Conservation (phyloP, 2,888 invertebrate species). For the Yponomeuta plumbellus region DNA sequence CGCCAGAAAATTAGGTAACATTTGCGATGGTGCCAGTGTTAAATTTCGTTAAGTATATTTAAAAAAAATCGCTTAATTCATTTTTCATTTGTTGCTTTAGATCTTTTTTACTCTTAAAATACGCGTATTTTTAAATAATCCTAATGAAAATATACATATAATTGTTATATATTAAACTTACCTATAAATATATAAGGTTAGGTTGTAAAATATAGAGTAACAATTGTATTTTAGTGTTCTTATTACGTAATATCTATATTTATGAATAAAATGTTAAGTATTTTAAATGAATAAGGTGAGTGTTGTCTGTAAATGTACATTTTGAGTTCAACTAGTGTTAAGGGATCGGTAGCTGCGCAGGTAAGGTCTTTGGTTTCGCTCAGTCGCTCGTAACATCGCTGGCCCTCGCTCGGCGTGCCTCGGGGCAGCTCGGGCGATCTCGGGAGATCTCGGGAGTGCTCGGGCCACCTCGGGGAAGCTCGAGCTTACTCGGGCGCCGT, state of each 20-base stretch:
- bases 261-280: slow-evolving; percentile 65
- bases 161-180: slow-evolving; percentile 44
- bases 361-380: slow-evolving; percentile 57
- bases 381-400: slow-evolving; percentile 35
- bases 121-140: slow-evolving; percentile 2
- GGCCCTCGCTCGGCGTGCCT: slow-evolving; percentile 36
- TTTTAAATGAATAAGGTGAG: slow-evolving; percentile 57
- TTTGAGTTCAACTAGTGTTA: slow-evolving; percentile 59
- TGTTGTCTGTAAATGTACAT: slow-evolving; percentile 70
- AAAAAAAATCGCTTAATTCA: slow-evolving; percentile 32
- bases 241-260: slow-evolving; percentile 66
- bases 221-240: slow-evolving; percentile 52
- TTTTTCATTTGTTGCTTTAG: slow-evolving; percentile 37
- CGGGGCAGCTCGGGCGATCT: slow-evolving; percentile 16
- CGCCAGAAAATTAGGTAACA: background rate
- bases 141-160: slow-evolving; percentile 39
- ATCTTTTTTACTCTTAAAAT: slow-evolving; percentile 37
- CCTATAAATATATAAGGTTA: slow-evolving; percentile 65
- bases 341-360: slow-evolving; percentile 13
- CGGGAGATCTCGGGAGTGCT: slow-evolving; percentile 3
- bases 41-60: slow-evolving; percentile 33
- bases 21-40: slow-evolving; percentile 55
- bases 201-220: slow-evolving; percentile 55
- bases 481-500: background rate
- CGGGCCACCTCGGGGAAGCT: background rate